A percentile compares a stretch with the other conserved stretches of the same genome.
These are phyloP conservation scores for Dicerorhinus sumatrensis DNA, from an alignment of 2,113 vertebrate genomes.

Conservation along the genomic window DNA sequence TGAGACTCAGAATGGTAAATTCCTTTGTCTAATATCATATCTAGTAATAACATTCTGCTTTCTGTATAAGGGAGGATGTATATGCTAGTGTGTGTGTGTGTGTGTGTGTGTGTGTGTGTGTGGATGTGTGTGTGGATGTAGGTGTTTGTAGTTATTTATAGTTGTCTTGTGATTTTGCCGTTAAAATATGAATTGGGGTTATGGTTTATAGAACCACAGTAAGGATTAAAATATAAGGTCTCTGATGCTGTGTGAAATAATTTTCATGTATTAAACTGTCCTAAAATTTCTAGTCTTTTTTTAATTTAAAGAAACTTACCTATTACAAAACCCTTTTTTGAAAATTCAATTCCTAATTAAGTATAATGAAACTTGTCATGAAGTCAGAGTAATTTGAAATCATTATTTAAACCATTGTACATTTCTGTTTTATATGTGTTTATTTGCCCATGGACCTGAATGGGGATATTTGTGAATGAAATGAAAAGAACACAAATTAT, in stretches of 20 bases:
- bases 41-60: neutral
- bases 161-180: neutral
- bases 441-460: neutral
- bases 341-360: neutral
- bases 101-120: neutral
- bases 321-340: neutral
- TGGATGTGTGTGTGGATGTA: neutral
- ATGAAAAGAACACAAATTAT: conserved; percentile 49
- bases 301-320: neutral
- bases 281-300: neutral
- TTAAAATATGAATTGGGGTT: neutral
- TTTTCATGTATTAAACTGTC: neutral
- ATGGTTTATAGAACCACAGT: neutral
- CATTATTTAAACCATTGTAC: neutral
- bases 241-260: neutral
- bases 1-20: neutral
- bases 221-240: neutral
- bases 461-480: neutral
- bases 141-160: neutral
- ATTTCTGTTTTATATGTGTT: neutral
- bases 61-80: neutral
- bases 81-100: neutral
- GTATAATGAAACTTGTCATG: neutral
- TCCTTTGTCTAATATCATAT: neutral
- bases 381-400: conserved; percentile 14